Base-by-base conservation (phyloP, 2,797 vertebrate genomes). In the Micromesistius poutassou region DNA sequence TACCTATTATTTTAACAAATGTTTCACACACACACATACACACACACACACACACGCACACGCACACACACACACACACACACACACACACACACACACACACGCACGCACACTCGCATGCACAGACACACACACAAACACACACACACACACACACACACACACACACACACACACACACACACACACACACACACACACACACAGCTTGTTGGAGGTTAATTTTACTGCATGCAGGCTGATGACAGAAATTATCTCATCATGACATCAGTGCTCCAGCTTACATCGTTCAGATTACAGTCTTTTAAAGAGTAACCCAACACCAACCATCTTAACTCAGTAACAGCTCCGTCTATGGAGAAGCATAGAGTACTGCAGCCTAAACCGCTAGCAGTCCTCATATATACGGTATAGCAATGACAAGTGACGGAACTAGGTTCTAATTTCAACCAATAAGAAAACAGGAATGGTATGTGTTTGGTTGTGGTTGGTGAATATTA, bases 161-260 rank as follows among this genome's bases (percentile, higher is more conserved):
- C 28, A 71, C 28, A 30, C 28, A 71, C 68, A 71, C 28, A 71
- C 28, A 30, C 68, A 71, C 68, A 30, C 28, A 71, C 28, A 14
- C 68, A 71, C 25, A 13, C 68, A 71, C 66, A 68, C 66, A 68
- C 66, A 68, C 62, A 68, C 68, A 71, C 68, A 71, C 28, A 30
- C 68, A 12, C 13, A 71, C 68, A 71, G 68, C 25, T 28, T 28
- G 50, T 55, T n/a, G 22, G 22, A 55, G 62, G 62, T 66, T 66
- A 66, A 66, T 66, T 66, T 66, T 66, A 66, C 62, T 66, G n/a
- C 50, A n/a, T n/a, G 50, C 50, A 62, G 28, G 25, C 30, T 31
- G 28, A 71, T 71, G 30, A 71, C 30, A 30, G 68, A 30, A 12
- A 71, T 30, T 0, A n/a, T 6, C 16, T 62, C 22, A 66, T 66